A percentile compares a stretch with the other conserved stretches of the same genome.
Conservation (phyloP, 2,888 invertebrate genomes). For the Adineta ricciae region DNA sequence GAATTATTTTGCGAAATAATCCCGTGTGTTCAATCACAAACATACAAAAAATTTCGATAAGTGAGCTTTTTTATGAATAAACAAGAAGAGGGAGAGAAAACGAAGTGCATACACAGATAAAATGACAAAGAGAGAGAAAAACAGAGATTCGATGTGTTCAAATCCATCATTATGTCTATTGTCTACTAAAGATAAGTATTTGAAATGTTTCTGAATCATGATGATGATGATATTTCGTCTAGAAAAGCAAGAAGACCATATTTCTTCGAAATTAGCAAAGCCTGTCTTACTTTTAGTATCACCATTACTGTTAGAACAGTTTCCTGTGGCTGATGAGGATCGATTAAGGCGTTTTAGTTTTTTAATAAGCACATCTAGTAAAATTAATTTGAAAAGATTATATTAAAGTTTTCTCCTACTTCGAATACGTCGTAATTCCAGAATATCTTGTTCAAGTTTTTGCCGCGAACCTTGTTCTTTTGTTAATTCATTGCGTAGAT, state of each 20-base stretch:
- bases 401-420: background rate
- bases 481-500: background rate
- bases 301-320: background rate
- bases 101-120: slow-evolving; percentile 3
- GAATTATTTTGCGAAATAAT: background rate
- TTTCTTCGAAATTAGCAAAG: background rate
- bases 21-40: background rate
- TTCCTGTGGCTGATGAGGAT: background rate
- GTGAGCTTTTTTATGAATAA: background rate
- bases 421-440: background rate
- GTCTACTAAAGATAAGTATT: background rate
- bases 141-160: slow-evolving; percentile 13
- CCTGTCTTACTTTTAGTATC: background rate
- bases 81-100: background rate
- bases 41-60: background rate
- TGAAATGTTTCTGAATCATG: background rate
- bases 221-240: background rate
- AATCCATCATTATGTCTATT: background rate
- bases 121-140: background rate
- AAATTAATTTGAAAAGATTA: background rate
- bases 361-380: background rate
- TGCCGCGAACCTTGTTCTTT: background rate
- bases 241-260: background rate
- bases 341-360: background rate
- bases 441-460: background rate